A percentile compares a stretch with the other conserved stretches of the same genome.
phyloP scores from a whole-genome alignment of 2,888 invertebrate species.

The Papilio gigon region DNA sequence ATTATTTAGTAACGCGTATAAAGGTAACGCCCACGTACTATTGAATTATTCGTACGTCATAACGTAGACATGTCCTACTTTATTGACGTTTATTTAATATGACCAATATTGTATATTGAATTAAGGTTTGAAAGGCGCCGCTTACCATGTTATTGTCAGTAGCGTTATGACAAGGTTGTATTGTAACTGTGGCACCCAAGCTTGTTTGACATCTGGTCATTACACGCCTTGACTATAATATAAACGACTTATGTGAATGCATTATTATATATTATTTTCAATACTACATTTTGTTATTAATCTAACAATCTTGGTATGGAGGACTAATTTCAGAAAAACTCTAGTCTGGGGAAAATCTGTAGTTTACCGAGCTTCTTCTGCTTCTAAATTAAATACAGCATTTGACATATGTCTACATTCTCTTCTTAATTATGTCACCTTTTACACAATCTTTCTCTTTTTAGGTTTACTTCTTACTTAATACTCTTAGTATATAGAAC shows the following conservation, averaged over 20 bases:
- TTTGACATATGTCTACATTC: neutral
- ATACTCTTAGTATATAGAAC: neutral
- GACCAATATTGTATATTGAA: neutral
- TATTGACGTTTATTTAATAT: conserved; percentile 2
- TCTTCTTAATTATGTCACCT: neutral
- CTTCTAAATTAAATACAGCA: too few species aligned
- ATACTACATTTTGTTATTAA: too few species aligned
- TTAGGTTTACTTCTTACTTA: neutral
- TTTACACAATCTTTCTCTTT: neutral
- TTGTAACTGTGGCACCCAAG: neutral
- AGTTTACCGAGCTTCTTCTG: too few species aligned
- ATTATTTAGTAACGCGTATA: conserved; percentile 78
- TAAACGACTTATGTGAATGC: neutral
- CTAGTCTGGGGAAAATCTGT: too few species aligned
- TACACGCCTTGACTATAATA: neutral
- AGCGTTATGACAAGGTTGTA: neutral
- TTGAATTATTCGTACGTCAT: conserved; percentile 45
- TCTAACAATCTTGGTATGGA: too few species aligned
- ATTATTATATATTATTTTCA: too few species aligned
- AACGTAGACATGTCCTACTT: conserved; percentile 50
- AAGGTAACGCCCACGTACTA: conserved; percentile 70
- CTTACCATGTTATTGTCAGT: neutral
- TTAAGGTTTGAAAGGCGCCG: neutral
- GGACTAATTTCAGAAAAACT: too few species aligned
- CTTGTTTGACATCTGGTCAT: neutral